Conservation (phyloP, 2,113 vertebrate species). For the Nibea coibor region DNA sequence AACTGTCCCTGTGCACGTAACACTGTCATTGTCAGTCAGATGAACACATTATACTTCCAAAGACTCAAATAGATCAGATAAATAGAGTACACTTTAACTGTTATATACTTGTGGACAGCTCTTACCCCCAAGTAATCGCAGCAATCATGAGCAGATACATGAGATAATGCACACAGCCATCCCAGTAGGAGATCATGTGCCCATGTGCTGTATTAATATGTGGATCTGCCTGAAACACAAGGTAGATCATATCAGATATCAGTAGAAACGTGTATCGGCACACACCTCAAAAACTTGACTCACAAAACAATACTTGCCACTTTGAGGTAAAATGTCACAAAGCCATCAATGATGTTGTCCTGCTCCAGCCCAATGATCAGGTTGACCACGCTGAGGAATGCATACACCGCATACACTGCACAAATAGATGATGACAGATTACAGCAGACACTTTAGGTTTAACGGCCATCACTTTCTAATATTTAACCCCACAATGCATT, state of each 20-base stretch:
- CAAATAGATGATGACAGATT: conserved; percentile 8
- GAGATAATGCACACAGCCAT: conserved; percentile 94
- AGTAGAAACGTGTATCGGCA: neutral
- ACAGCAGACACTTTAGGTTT: neutral
- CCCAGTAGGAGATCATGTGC: conserved; percentile 96
- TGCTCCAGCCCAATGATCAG: conserved; percentile 95
- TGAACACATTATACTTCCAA: conserved; percentile 7
- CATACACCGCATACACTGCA: conserved; percentile 90
- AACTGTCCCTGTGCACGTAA: conserved; percentile 87
- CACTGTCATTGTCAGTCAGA: conserved; percentile 38
- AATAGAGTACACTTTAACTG: neutral
- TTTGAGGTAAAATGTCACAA: conserved; percentile 93
- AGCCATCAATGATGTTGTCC: conserved; percentile 95
- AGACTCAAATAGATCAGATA: conserved; percentile 1
- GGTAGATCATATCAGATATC: neutral
- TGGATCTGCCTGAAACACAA: conserved; percentile 86
- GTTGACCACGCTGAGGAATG: conserved; percentile 93
- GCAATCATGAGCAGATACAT: conserved; percentile 97
- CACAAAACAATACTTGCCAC: conserved; percentile 82
- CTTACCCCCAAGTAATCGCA: conserved; percentile 97
- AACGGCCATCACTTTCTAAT: neutral
- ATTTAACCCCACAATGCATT: neutral
- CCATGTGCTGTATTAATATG: conserved; percentile 93
- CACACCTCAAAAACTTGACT: neutral
- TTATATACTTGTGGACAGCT: neutral